These are phyloP conservation scores for Rhyacophila brunnea DNA, from an alignment of 1,140 invertebrate species.

Conservation along the genomic window DNA sequence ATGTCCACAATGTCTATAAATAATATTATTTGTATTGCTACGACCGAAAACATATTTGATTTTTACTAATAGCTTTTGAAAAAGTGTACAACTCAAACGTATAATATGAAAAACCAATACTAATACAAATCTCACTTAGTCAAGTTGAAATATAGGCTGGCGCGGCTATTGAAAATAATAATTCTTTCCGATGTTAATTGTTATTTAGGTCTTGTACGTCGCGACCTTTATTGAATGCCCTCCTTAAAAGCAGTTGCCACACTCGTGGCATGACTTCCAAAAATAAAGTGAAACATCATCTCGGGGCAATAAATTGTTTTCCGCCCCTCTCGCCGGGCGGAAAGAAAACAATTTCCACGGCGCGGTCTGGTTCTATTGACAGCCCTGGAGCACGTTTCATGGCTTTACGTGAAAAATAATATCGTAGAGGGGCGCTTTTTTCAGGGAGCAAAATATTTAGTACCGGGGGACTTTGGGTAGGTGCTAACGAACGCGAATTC, in stretches of 20 bases:
- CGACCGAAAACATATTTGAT: too few relatives aligned
- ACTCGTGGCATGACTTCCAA: slow-evolving; percentile 6
- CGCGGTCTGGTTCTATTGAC: slow-evolving; percentile 24
- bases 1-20: too few relatives aligned
- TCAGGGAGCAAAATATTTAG: too few relatives aligned
- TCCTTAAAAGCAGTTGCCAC: slow-evolving; percentile 4
- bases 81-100: too few relatives aligned
- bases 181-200: background rate
- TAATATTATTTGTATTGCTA: too few relatives aligned
- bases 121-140: too few relatives aligned
- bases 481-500: background rate
- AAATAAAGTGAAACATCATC: slow-evolving; percentile 25
- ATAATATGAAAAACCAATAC: too few relatives aligned
- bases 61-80: too few relatives aligned
- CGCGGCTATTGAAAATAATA: background rate
- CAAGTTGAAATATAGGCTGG: too few relatives aligned
- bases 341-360: slow-evolving; percentile 7
- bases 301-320: slow-evolving; percentile 15
- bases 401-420: slow-evolving; percentile 35
- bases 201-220: too few relatives aligned
- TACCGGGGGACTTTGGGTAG: background rate
- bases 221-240: too few relatives aligned
- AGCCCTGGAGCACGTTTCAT: slow-evolving; percentile 34
- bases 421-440: background rate
- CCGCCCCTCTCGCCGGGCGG: background rate